Evolutionary conservation across 2,888 invertebrate genomes (phyloP).

Genomic region (Brachylomia viminalis): DNA sequence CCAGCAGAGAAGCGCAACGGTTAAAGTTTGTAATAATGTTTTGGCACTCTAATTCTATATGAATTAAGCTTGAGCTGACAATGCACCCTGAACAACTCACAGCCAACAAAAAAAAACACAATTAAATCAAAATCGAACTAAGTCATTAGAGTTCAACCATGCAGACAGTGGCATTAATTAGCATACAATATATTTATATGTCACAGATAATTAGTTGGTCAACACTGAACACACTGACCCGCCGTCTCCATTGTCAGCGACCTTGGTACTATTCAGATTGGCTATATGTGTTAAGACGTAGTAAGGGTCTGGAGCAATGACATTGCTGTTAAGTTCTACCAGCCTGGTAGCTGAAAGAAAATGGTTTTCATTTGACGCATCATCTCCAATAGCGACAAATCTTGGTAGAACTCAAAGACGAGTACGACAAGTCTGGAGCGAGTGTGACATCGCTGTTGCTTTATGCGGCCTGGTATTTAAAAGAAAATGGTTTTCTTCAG

Average conservation of each 20-base stretch:
- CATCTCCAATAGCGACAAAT: neutral
- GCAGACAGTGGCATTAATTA: constrained; percentile 74
- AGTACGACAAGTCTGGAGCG: neutral
- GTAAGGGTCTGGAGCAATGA: constrained; percentile 38
- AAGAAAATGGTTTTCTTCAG: constrained; percentile 12
- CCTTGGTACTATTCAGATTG: constrained; percentile 74
- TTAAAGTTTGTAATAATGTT: neutral
- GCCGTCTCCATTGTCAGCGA: constrained; percentile 72
- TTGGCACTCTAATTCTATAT: too few relatives aligned
- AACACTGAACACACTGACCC: constrained; percentile 77
- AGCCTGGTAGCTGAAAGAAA: constrained; percentile 35
- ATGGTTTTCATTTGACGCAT: neutral
- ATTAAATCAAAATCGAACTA: constrained; percentile 50
- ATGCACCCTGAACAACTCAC: neutral
- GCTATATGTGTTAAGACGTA: constrained; percentile 59
- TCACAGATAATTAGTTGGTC: constrained; percentile 75
- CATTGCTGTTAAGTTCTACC: constrained; percentile 33
- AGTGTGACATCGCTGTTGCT: neutral
- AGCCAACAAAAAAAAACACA: constrained; percentile 19
- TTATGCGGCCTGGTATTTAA: neutral
- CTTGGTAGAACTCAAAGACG: neutral
- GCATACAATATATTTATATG: constrained; percentile 75
- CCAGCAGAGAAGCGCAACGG: neutral
- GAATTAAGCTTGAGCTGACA: neutral
- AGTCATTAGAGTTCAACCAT: constrained; percentile 58